phyloP scores from a whole-genome alignment of 1,140 invertebrate genomes.

The Linepithema humile region DNA sequence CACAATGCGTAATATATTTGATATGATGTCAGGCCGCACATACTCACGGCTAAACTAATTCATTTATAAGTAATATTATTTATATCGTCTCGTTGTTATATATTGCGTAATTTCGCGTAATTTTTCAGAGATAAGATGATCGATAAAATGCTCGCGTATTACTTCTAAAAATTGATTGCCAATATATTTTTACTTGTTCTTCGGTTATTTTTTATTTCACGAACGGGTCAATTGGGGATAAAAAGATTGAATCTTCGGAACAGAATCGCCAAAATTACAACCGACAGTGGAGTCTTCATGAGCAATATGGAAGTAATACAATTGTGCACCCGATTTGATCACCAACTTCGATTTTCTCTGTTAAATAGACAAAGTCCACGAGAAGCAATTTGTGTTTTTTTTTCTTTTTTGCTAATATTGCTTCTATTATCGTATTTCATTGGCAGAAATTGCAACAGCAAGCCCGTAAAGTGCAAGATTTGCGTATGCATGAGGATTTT shows the following conservation, averaged over 20 bases:
- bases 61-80: neutral
- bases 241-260: constrained; percentile 25
- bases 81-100: neutral
- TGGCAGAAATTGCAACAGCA: neutral
- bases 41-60: constrained; percentile 2
- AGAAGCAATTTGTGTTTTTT: neutral
- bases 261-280: neutral
- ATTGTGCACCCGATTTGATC: neutral
- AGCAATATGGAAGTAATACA: neutral
- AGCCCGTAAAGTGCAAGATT: neutral
- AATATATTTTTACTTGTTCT: neutral
- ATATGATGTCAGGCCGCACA: neutral
- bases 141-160: neutral
- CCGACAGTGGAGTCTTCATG: too few species aligned
- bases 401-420: neutral
- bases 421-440: neutral
- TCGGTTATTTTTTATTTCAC: neutral
- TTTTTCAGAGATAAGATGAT: neutral
- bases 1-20: neutral
- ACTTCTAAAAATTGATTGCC: neutral
- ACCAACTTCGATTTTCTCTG: neutral
- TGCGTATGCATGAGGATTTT: constrained; percentile 47
- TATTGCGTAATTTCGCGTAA: neutral
- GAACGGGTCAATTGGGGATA: neutral
- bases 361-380: constrained; percentile 10